These are phyloP conservation scores for Paradoxurus hermaphroditus DNA, from an alignment of 2,113 vertebrate species.

Conservation along the genomic window DNA sequence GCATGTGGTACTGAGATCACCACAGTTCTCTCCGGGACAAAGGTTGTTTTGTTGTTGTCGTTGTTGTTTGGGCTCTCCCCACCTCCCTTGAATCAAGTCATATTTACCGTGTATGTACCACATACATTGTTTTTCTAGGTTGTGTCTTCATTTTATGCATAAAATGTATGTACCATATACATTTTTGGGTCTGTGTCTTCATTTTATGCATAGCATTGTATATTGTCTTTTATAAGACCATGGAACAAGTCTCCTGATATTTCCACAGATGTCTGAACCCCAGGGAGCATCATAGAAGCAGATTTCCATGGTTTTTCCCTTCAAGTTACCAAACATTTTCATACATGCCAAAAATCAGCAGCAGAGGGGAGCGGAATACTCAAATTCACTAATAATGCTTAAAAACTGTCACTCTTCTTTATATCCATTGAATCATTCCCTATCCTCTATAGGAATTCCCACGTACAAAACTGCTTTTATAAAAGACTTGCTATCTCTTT, in stretches of 20 bases:
- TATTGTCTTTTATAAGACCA: not conserved
- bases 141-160: not conserved
- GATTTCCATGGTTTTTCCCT: not conserved
- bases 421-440: not conserved
- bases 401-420: rapidly evolving
- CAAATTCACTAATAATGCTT: not conserved
- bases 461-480: not conserved
- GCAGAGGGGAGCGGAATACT: too few relatives aligned
- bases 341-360: not conserved
- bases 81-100: not conserved
- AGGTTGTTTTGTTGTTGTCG: not conserved
- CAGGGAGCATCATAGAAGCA: not conserved
- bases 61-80: not conserved
- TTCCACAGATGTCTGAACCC: not conserved
- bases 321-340: not conserved
- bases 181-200: not conserved
- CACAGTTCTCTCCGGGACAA: not conserved
- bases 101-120: not conserved
- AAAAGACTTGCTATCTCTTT: not conserved
- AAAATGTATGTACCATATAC: too few relatives aligned
- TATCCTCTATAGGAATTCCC: not conserved
- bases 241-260: not conserved
- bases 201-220: not conserved
- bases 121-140: not conserved
- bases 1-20: rapidly evolving